Percentiles rank a stretch among this genome's conserved stretches.
Conservation (phyloP, 2,888 invertebrate genomes). For the Tipula lateralis region DNA sequence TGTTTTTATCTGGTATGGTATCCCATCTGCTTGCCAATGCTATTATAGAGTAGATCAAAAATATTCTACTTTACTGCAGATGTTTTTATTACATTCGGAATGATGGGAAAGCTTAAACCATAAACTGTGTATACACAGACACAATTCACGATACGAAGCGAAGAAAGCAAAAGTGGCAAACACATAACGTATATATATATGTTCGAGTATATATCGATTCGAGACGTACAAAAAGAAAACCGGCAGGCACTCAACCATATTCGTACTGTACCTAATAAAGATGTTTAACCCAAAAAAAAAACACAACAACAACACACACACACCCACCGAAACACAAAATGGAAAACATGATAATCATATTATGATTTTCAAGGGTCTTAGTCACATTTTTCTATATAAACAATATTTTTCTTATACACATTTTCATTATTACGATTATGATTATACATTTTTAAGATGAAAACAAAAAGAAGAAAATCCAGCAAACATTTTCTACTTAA, state of each 20-base stretch:
- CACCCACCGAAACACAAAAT: neutral
- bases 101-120: neutral
- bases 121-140: neutral
- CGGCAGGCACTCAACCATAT: slow-evolving; percentile 19
- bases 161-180: neutral
- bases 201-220: neutral
- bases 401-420: neutral
- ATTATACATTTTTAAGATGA: neutral
- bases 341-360: neutral
- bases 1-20: neutral
- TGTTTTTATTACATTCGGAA: neutral
- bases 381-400: neutral
- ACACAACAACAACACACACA: neutral
- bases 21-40: neutral
- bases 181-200: neutral
- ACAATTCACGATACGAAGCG: neutral
- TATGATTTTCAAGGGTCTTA: neutral
- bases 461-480: neutral
- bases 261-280: neutral
- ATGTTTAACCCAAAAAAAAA: neutral
- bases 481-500: neutral
- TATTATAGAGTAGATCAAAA: neutral
- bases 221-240: neutral
- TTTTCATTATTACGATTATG: neutral
- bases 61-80: neutral